phyloP scores from a whole-genome alignment of 1,140 invertebrate genomes.

The Sweltsa coloradensis region DNA sequence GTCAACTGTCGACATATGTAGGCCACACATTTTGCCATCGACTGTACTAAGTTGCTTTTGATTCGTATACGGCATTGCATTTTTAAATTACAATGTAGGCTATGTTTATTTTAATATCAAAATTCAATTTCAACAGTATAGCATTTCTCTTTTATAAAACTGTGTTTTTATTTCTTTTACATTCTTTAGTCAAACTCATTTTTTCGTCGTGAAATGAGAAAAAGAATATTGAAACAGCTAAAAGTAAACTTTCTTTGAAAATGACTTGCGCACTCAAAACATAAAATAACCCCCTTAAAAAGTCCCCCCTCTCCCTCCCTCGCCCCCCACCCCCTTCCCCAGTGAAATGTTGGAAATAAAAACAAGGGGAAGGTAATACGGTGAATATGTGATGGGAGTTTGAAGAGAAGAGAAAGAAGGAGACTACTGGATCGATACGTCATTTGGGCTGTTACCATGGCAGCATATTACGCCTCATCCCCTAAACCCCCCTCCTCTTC shows the following conservation, averaged over 20 bases:
- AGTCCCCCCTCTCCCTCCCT: constrained; percentile 1
- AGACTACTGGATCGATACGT: constrained; percentile 25
- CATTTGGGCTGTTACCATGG: constrained; percentile 30
- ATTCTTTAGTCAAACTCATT: constrained; percentile 1
- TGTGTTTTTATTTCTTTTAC: constrained; percentile 4
- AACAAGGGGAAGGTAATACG: constrained; percentile 30
- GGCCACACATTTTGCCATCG: too few relatives aligned
- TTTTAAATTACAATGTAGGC: too few relatives aligned
- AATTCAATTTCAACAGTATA: constrained; percentile 7
- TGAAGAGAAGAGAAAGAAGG: constrained; percentile 16
- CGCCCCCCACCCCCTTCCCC: not conserved
- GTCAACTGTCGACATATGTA: too few relatives aligned
- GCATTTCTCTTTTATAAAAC: constrained; percentile 8
- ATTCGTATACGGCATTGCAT: too few relatives aligned
- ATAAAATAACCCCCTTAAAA: constrained; percentile 7
- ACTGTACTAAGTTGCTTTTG: too few relatives aligned
- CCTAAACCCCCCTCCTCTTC: not conserved
- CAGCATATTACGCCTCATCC: constrained; percentile 20
- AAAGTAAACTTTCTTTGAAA: constrained; percentile 14
- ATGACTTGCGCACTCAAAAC: constrained; percentile 14
- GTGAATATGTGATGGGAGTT: constrained; percentile 29
- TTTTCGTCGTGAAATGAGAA: constrained; percentile 15
- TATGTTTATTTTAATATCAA: constrained; percentile 9
- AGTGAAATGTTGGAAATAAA: constrained; percentile 18
- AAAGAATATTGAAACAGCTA: constrained; percentile 18